These are phyloP conservation scores for Phocoena sinus DNA, from an alignment of 2,113 vertebrate species.

Conservation along the genomic window DNA sequence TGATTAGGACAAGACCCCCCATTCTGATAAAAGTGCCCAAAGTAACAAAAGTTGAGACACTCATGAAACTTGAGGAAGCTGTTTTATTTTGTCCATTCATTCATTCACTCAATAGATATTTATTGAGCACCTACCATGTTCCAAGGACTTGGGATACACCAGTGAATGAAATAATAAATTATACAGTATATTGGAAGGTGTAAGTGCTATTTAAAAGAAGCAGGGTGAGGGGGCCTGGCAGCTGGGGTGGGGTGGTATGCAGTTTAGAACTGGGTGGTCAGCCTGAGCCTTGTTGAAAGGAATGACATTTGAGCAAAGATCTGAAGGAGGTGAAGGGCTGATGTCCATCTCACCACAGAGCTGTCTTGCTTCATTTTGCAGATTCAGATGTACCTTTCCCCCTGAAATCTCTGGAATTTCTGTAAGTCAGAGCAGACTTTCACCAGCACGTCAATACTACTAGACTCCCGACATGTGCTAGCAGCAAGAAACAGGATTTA, in stretches of 20 bases:
- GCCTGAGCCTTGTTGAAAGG: neutral
- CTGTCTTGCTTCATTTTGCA: neutral
- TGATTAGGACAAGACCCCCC: neutral
- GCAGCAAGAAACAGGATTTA: neutral
- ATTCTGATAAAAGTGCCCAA: neutral
- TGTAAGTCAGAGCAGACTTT: neutral
- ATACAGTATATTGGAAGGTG: neutral
- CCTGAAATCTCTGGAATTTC: neutral
- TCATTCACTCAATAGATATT: neutral
- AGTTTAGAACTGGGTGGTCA: neutral
- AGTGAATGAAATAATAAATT: neutral
- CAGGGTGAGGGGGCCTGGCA: fast-evolving
- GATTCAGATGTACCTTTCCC: neutral
- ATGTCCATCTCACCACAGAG: neutral
- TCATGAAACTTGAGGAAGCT: neutral
- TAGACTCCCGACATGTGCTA: neutral
- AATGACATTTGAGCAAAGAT: neutral
- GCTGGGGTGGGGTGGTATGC: neutral
- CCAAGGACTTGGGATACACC: neutral
- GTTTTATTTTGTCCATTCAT: neutral
- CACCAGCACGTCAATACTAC: neutral
- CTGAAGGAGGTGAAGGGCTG: neutral
- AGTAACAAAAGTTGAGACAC: neutral
- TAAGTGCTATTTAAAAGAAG: neutral
- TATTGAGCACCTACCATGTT: neutral